Evolutionary conservation across 1,140 invertebrate species (phyloP).

Genomic region (Bombus ignitus): DNA sequence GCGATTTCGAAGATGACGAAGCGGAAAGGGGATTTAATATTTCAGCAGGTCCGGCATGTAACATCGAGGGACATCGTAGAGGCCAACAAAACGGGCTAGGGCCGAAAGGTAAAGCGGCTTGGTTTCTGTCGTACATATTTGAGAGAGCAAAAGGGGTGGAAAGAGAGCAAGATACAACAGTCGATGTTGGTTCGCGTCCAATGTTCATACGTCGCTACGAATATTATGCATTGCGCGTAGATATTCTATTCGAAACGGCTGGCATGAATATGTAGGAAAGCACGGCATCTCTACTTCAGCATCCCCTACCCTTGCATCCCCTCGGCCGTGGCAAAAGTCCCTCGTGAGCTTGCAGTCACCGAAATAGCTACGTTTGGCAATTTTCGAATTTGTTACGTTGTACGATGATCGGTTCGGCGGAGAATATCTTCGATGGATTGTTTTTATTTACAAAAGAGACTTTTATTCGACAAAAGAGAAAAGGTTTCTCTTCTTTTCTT

Average conservation of each 20-base stretch:
- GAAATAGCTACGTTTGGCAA: conserved; percentile 17
- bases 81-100: conserved; percentile 19
- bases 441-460: no score
- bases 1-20: background rate
- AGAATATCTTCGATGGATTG: no score
- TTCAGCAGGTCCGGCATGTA: conserved; percentile 17
- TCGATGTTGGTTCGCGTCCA: conserved; percentile 39
- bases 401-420: background rate
- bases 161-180: background rate
- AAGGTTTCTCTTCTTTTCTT: no score
- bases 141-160: background rate
- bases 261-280: conserved; percentile 46
- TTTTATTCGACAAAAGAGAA: no score
- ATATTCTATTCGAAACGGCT: conserved; percentile 51
- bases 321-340: conserved; percentile 37
- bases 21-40: conserved; percentile 14
- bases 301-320: background rate
- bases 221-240: conserved; percentile 50
- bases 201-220: conserved; percentile 39
- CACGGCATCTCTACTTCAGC: background rate
- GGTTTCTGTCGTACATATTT: conserved; percentile 42
- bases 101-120: conserved; percentile 23
- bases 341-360: conserved; percentile 9
- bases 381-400: background rate
- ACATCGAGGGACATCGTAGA: background rate